A percentile compares a stretch with the other conserved stretches of the same genome.
Conservation (phyloP, 1,140 invertebrate species). For the Lepidurus packardi region DNA sequence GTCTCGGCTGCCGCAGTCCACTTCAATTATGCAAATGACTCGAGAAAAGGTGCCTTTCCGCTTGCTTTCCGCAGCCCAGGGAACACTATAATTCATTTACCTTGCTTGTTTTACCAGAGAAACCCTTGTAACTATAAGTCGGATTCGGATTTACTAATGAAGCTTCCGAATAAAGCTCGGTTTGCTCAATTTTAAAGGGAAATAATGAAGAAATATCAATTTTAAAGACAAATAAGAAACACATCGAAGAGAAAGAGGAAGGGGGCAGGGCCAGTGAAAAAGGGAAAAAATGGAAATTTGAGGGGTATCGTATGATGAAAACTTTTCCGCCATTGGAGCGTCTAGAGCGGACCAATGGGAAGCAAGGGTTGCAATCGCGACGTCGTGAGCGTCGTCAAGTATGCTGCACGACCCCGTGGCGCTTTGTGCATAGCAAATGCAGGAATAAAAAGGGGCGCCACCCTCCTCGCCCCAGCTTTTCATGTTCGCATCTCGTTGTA, state of each 20-base stretch:
- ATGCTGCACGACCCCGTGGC: conserved; percentile 12
- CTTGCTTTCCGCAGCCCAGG: too few species aligned
- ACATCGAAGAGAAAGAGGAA: background rate
- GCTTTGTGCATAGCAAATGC: conserved; percentile 19
- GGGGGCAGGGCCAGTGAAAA: background rate
- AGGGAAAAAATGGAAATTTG: background rate
- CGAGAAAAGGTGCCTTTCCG: background rate
- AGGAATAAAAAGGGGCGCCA: conserved; percentile 2
- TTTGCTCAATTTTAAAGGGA: too few species aligned
- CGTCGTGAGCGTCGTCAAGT: conserved; percentile 17
- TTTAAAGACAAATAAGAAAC: background rate
- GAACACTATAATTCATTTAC: too few species aligned
- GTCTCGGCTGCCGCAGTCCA: background rate
- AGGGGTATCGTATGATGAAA: background rate
- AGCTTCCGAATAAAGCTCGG: too few species aligned
- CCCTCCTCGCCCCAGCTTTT: background rate
- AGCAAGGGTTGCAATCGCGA: background rate
- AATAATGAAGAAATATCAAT: too few species aligned
- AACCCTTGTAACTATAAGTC: too few species aligned
- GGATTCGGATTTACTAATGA: too few species aligned
- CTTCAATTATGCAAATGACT: conserved; percentile 15
- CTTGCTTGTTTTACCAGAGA: too few species aligned
- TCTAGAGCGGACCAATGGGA: background rate
- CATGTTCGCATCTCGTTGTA: background rate
- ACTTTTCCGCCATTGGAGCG: background rate